These are phyloP conservation scores for Nanorana parkeri DNA, from an alignment of 2,113 vertebrate species.

Conservation along the genomic window DNA sequence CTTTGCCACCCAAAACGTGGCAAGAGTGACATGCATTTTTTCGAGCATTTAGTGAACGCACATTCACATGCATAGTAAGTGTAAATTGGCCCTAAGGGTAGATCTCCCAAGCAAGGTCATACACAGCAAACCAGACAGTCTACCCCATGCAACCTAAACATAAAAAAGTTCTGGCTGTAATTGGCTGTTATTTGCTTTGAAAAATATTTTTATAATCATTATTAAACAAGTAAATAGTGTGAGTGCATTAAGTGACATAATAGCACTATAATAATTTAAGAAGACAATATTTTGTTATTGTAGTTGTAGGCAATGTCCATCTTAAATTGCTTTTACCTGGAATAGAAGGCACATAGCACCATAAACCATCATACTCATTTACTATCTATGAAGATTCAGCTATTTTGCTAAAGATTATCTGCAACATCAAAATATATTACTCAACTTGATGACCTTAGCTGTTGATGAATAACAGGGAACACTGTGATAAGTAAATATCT, in stretches of 20 bases:
- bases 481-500: neutral
- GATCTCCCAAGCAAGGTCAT: no score
- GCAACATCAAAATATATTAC: neutral
- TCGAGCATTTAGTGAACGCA: no score
- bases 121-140: no score
- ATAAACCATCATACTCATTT: constrained; percentile 31
- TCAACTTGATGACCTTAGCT: neutral
- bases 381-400: neutral
- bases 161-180: no score
- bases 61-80: no score
- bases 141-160: no score
- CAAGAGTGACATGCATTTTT: no score
- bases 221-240: neutral
- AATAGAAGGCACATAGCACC: constrained; percentile 3
- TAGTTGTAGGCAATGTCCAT: constrained; percentile 7
- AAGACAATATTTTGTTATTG: neutral
- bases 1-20: no score
- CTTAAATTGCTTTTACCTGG: constrained; percentile 30
- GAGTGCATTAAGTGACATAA: neutral
- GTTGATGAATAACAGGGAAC: constrained; percentile 15
- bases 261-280: constrained; percentile 2
- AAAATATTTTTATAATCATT: no score
- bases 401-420: constrained; percentile 1
- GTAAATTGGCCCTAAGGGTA: no score
- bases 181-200: no score